Conservation (phyloP, 2,888 invertebrate genomes). For the Ophion ventricosus region DNA sequence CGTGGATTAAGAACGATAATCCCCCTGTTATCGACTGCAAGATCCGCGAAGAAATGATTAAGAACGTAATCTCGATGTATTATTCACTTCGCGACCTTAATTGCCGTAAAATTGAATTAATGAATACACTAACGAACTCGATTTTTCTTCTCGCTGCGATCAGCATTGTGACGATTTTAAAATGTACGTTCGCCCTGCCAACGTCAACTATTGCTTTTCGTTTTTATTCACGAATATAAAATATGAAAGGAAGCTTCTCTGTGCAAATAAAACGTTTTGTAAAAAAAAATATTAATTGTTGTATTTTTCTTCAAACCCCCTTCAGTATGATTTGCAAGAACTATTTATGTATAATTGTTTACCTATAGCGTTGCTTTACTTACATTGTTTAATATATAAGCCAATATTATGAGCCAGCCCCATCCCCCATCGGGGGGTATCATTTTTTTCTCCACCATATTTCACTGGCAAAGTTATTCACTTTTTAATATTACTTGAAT, state of each 20-base stretch:
- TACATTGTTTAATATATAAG: slow-evolving; percentile 87
- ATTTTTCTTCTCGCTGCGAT: neutral
- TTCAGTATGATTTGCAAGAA: too few species aligned
- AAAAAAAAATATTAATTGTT: neutral
- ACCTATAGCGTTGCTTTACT: slow-evolving; percentile 79
- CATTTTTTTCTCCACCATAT: slow-evolving; percentile 68
- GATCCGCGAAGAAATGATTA: slow-evolving; percentile 40
- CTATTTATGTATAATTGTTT: neutral
- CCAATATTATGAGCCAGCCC: slow-evolving; percentile 87
- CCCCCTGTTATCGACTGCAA: slow-evolving; percentile 25
- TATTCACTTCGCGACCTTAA: slow-evolving; percentile 28
- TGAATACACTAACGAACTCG: neutral
- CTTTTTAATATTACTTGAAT: neutral
- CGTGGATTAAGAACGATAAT: slow-evolving; percentile 23
- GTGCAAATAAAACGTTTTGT: too few species aligned
- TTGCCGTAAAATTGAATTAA: slow-evolving; percentile 29
- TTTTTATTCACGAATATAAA: neutral
- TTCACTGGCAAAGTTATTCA: slow-evolving; percentile 8
- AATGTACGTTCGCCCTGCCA: neutral
- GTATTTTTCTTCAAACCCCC: neutral
- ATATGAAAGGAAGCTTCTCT: neutral
- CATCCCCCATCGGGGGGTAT: slow-evolving; percentile 88
- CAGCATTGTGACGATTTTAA: neutral
- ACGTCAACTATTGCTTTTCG: neutral
- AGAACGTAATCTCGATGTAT: slow-evolving; percentile 24